Conservation (phyloP, 2,113 vertebrate species). For the Thamnaconus septentrionalis region DNA sequence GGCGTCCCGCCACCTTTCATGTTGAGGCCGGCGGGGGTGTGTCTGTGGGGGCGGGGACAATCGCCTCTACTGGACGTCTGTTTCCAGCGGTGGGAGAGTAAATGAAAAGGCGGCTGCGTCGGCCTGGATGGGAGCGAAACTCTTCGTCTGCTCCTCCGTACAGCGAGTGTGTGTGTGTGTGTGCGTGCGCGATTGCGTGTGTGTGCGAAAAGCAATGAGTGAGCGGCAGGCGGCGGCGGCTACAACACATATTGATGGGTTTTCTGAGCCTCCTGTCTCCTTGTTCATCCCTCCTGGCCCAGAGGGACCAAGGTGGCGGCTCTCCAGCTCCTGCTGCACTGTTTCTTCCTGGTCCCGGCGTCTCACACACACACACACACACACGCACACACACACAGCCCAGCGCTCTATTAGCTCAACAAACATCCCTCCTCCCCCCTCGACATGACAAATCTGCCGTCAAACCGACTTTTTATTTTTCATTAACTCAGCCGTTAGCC, state of each 20-base stretch:
- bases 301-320: conserved; percentile 59
- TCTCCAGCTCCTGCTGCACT: conserved; percentile 44
- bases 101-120: conserved; percentile 49
- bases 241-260: conserved; percentile 22
- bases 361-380: conserved; percentile 9
- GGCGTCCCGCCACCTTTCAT: background rate
- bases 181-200: conserved; percentile 9
- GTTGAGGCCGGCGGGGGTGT: conserved; percentile 1
- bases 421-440: conserved; percentile 32
- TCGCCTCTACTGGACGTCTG: conserved; percentile 1
- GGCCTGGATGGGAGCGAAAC: background rate
- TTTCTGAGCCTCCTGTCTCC: conserved; percentile 56
- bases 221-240: conserved; percentile 47
- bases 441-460: conserved; percentile 36
- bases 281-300: conserved; percentile 54
- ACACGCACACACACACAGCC: conserved; percentile 38
- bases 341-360: conserved; percentile 1
- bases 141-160: too few species aligned
- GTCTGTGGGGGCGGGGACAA: conserved; percentile 7
- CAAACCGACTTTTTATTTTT: conserved; percentile 44
- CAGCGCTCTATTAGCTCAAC: conserved; percentile 52
- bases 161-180: conserved; percentile 11
- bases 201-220: conserved; percentile 21
- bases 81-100: conserved; percentile 44
- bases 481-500: conserved; percentile 32